These are phyloP conservation scores for Trisateles emortualis DNA, from an alignment of 2,888 invertebrate genomes.

Conservation along the genomic window DNA sequence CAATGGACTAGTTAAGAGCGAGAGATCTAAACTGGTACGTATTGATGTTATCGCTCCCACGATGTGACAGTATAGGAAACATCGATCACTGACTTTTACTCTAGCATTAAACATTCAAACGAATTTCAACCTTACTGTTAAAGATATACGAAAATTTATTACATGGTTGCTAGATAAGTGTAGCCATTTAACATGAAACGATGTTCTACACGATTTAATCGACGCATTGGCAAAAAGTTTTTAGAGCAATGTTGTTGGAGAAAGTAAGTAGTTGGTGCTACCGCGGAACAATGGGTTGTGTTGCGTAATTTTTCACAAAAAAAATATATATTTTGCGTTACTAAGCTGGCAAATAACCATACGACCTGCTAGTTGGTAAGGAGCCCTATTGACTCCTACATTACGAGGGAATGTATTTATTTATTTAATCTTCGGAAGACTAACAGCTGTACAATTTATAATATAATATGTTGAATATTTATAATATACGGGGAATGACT, in stretches of 20 bases:
- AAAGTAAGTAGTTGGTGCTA: conserved; percentile 39
- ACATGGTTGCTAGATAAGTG: conserved; percentile 4
- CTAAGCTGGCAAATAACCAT: too few species aligned
- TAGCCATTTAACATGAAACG: conserved; percentile 27
- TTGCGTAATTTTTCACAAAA: conserved; percentile 40
- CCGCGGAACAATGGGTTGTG: conserved; percentile 22
- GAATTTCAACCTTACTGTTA: conserved; percentile 30
- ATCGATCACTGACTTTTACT: conserved; percentile 52
- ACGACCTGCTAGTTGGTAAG: too few species aligned
- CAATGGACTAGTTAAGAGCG: conserved; percentile 44
- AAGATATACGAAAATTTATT: conserved; percentile 2
- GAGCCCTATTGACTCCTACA: too few species aligned
- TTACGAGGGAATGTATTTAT: too few species aligned
- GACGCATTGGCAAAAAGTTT: conserved; percentile 39
- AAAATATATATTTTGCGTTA: too few species aligned
- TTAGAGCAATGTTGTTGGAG: conserved; percentile 48
- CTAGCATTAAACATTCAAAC: conserved; percentile 20
- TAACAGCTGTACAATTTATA: too few species aligned
- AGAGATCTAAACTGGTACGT: conserved; percentile 41
- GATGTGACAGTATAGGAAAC: conserved; percentile 48
- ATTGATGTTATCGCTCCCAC: conserved; percentile 45
- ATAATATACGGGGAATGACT: too few species aligned
- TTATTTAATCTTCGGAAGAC: too few species aligned
- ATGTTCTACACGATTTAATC: conserved; percentile 47
- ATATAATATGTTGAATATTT: too few species aligned